phyloP scores from a whole-genome alignment of 2,888 invertebrate species.

The Agelastica alni region DNA sequence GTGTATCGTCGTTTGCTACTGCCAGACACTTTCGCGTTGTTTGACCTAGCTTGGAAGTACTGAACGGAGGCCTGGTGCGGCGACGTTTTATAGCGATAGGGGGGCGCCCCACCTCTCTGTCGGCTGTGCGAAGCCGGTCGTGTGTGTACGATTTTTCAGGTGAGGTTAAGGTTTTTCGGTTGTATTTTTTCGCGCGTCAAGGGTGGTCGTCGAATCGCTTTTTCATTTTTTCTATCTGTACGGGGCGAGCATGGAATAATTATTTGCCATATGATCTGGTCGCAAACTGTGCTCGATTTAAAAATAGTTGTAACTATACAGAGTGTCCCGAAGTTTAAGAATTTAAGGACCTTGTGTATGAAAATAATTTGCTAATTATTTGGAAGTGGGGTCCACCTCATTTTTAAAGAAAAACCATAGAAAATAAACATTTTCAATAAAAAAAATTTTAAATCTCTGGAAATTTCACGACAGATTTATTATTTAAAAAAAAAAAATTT shows the following conservation, averaged over 20 bases:
- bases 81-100: conserved; percentile 22
- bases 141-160: conserved; percentile 2
- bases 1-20: conserved; percentile 48
- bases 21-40: conserved; percentile 54
- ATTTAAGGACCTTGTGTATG: no score
- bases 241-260: background rate
- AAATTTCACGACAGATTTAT: no score
- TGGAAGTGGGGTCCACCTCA: no score
- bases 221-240: background rate
- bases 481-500: no score
- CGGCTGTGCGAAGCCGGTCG: conserved; percentile 6
- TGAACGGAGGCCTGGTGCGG: conserved; percentile 16
- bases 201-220: background rate
- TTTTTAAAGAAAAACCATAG: no score
- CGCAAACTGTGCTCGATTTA: no score
- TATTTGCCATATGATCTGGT: no score
- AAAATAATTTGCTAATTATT: no score
- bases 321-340: no score
- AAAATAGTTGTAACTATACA: no score
- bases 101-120: conserved; percentile 12
- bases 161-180: conserved; percentile 23
- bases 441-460: no score
- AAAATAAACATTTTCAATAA: no score
- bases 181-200: conserved; percentile 6
- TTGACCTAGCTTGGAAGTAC: conserved; percentile 51